Percentiles rank a stretch among this genome's conserved stretches.
Conservation (phyloP, 2,797 vertebrate genomes). For the Spinus pinus region DNA sequence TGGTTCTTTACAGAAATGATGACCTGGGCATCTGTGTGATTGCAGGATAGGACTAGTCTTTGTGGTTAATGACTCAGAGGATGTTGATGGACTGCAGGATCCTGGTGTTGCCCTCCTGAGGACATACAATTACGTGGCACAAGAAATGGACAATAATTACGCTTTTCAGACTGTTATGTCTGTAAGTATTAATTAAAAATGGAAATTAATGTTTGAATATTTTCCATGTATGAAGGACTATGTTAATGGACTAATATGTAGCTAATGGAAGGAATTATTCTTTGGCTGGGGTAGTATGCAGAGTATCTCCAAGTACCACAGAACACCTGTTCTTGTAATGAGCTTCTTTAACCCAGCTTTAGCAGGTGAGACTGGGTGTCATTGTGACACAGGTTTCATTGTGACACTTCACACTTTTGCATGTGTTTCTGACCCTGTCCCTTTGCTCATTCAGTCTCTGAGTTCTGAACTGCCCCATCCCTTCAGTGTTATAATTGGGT, state of each 20-base stretch:
- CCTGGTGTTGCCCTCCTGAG: constrained; percentile 90
- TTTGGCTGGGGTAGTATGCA: background rate
- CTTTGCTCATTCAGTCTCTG: background rate
- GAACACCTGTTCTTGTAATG: background rate
- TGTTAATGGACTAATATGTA: background rate
- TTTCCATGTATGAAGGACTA: background rate
- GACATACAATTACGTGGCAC: constrained; percentile 91
- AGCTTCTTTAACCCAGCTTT: background rate
- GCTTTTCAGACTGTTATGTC: constrained; percentile 90
- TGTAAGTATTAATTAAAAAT: constrained; percentile 77
- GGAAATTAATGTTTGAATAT: background rate
- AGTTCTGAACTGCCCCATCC: background rate
- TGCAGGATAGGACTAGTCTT: constrained; percentile 93
- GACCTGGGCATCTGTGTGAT: background rate
- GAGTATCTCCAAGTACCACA: background rate
- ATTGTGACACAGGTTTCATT: background rate
- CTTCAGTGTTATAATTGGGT: background rate
- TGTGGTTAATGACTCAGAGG: constrained; percentile 89
- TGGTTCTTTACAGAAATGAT: background rate
- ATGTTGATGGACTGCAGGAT: constrained; percentile 90
- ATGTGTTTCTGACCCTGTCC: background rate
- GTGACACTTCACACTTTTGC: background rate
- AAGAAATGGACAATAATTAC: constrained; percentile 88
- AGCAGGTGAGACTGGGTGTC: background rate
- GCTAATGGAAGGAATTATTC: background rate